Conservation (phyloP, 2,113 vertebrate genomes). For the Microtus pennsylvanicus region DNA sequence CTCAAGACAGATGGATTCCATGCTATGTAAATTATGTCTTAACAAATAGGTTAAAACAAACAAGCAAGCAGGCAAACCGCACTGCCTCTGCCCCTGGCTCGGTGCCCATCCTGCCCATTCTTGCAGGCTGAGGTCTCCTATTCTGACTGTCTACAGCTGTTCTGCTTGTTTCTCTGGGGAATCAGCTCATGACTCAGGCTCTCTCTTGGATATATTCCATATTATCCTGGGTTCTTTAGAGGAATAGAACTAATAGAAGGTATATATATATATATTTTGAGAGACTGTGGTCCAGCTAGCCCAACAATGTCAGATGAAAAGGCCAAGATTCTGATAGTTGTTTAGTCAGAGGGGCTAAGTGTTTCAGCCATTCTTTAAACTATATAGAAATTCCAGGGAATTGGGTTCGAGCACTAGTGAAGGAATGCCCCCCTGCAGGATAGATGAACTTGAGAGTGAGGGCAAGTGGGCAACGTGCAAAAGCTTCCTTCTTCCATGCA, state of each 20-base stretch:
- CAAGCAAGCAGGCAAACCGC: neutral
- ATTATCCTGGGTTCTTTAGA: neutral
- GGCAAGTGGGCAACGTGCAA: neutral
- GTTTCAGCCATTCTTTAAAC: neutral
- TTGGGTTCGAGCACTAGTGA: neutral
- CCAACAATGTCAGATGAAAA: neutral
- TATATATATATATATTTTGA: too few species aligned
- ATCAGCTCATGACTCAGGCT: neutral
- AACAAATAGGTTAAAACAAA: neutral
- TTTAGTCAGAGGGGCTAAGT: neutral
- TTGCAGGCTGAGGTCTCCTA: neutral
- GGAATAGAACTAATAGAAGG: neutral
- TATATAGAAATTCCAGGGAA: neutral
- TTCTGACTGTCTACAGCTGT: neutral
- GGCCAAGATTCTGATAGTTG: neutral
- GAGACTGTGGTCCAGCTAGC: neutral
- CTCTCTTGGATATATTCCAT: neutral
- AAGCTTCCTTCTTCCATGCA: neutral
- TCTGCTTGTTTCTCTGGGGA: neutral
- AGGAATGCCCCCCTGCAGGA: neutral
- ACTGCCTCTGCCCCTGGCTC: neutral
- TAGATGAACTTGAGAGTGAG: neutral
- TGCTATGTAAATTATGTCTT: neutral
- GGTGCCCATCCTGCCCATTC: too few species aligned
- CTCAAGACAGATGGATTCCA: conserved; percentile 5